Evolutionary conservation across 2,888 invertebrate species (phyloP), one percentile per base, ranked within the genome.

Genomic region (Heliconius hortense): DNA sequence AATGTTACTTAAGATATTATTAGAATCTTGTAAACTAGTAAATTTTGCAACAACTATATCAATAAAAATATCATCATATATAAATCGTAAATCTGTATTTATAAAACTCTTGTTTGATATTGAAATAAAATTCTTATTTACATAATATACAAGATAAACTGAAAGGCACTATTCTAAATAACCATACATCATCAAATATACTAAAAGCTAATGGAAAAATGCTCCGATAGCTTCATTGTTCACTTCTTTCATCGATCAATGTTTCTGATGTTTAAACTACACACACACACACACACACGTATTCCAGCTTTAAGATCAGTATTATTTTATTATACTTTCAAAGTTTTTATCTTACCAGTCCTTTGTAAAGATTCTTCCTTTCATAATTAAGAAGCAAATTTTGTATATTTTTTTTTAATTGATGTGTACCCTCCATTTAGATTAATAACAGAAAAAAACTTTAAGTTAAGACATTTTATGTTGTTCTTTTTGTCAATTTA

Each of bases 191-290:
- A n/a, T 53, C 69, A 31, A 15, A 56, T 7, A n/a, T 31, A 53
- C 31, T n/a, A n/a, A 68, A 53, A 68, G 13, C n/a, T 53, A 69
- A 69, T 69, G 31, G 69, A 56, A 69, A 31, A 69, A 56, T n/a
- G n/a, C 7, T 4, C n/a, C 7, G n/a, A 28, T 56, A 31, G 31
- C 69, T 69, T n/a, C 31, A n/a, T 69, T 56, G 28, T 68, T 28
- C 48, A 53, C n/a, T 53, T 7, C 21, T 48, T 43, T 0, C 26
- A 68, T 48, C 68, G 48, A 53, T 68, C 28, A 68, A 21, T n/a
- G 13, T 31, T 53, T 68, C 48, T 68, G n/a, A 5, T n/a, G 13
- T 48, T 68, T 7, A 68, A 28, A 11, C 28, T 28, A 0, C 13
- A 68, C 24, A 24, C 59, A 11, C 11, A 48, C 18, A 0, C 11